Percentiles rank a stretch among this genome's conserved stretches.
These are phyloP conservation scores for Equus quagga DNA, from an alignment of 2,113 vertebrate species.

Conservation along the genomic window DNA sequence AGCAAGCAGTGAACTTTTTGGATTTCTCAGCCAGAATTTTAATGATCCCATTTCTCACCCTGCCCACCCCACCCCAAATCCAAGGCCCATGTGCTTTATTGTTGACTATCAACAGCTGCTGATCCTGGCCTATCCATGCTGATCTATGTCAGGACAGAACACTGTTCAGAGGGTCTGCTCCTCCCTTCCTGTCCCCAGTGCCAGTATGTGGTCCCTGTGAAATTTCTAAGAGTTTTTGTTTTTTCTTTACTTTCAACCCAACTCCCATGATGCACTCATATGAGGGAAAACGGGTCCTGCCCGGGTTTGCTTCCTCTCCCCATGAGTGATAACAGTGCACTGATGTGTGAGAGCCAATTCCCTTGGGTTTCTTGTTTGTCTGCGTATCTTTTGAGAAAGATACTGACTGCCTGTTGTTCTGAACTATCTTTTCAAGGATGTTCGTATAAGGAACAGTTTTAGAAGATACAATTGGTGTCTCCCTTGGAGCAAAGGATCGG, in stretches of 20 bases:
- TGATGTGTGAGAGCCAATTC: background rate
- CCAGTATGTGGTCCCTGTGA: background rate
- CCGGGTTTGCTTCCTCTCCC: background rate
- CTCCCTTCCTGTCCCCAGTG: background rate
- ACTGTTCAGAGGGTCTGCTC: background rate
- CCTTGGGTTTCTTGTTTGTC: background rate
- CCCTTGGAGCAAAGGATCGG: background rate
- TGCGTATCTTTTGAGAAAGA: background rate
- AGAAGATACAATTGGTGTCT: background rate
- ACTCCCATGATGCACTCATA: background rate
- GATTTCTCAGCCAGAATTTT: background rate
- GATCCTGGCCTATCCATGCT: background rate
- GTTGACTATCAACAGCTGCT: background rate
- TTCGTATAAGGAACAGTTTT: background rate
- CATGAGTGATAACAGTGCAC: rapidly evolving
- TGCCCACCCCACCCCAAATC: background rate
- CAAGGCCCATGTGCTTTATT: background rate
- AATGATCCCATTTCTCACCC: background rate
- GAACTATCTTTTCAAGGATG: background rate
- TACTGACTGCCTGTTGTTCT: background rate
- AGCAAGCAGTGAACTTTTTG: background rate
- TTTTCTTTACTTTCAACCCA: background rate
- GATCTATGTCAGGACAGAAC: background rate
- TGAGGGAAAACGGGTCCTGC: background rate
- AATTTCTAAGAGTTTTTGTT: background rate